A percentile compares a stretch with the other conserved stretches of the same genome.
phyloP scores from a whole-genome alignment of 2,888 invertebrate species.

The Thera obeliscata region DNA sequence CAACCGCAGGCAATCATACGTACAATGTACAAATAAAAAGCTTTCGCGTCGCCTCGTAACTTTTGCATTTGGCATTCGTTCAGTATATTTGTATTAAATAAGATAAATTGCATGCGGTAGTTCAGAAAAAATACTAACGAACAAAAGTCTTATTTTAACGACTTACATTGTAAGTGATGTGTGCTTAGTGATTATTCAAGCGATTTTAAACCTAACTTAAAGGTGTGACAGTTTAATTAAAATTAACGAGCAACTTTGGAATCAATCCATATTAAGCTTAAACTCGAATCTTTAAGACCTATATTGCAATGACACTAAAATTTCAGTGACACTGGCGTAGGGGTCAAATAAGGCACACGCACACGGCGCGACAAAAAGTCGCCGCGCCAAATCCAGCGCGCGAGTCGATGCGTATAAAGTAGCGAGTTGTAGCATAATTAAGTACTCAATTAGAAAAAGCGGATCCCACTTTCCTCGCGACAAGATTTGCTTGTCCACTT shows the following conservation, averaged over 20 bases:
- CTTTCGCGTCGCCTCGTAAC: constrained; percentile 44
- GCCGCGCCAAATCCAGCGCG: constrained; percentile 23
- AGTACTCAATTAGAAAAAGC: constrained; percentile 42
- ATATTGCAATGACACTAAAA: background rate
- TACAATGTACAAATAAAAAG: constrained; percentile 15
- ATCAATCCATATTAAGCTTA: background rate
- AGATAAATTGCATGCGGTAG: constrained; percentile 53
- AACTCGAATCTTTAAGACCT: background rate
- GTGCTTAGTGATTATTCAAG: background rate
- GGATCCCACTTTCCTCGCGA: constrained; percentile 34
- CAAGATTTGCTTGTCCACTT: constrained; percentile 32
- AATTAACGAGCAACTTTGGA: background rate
- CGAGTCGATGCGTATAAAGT: constrained; percentile 26
- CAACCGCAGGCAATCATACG: background rate
- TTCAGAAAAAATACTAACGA: constrained; percentile 21
- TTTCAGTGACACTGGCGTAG: constrained; percentile 7
- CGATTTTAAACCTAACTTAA: background rate
- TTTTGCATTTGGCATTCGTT: constrained; percentile 62
- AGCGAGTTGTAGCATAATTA: constrained; percentile 35
- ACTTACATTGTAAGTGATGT: background rate
- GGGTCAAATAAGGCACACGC: constrained; percentile 41
- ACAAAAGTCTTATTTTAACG: background rate
- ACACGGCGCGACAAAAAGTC: constrained; percentile 36
- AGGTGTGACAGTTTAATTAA: background rate
- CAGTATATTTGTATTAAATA: constrained; percentile 62